Evolutionary conservation across 2,113 vertebrate genomes (phyloP).

Genomic region (Rhodinocichla rosea): DNA sequence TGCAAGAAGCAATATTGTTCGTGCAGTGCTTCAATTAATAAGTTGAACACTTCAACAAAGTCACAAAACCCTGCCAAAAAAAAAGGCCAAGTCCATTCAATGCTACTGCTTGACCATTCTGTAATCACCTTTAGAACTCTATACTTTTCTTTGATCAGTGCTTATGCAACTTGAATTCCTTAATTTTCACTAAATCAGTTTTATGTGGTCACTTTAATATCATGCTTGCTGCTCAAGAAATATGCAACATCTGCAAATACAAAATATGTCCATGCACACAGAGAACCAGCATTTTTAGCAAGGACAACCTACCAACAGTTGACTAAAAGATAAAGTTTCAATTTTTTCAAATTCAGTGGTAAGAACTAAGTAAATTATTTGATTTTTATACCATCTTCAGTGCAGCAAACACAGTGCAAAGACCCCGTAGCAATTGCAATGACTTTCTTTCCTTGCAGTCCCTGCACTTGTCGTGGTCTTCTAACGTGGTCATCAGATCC

Average conservation of each 20-base stretch:
- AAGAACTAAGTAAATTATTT: neutral
- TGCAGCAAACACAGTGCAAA: slow-evolving; percentile 98
- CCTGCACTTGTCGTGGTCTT: slow-evolving; percentile 94
- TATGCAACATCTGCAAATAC: neutral
- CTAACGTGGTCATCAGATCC: slow-evolving; percentile 97
- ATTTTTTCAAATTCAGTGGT: neutral
- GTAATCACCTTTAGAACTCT: neutral
- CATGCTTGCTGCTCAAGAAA: neutral
- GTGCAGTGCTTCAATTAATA: neutral
- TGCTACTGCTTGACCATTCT: neutral
- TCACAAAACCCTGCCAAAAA: neutral
- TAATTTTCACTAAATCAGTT: neutral
- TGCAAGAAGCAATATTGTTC: neutral
- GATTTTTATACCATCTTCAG: slow-evolving; percentile 87
- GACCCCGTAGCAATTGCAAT: slow-evolving; percentile 96
- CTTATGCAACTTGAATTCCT: neutral
- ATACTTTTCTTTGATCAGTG: neutral
- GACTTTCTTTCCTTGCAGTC: slow-evolving; percentile 96
- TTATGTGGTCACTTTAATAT: neutral
- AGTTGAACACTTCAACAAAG: neutral
- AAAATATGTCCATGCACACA: neutral
- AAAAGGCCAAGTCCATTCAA: neutral
- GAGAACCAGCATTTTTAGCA: neutral
- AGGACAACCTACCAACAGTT: neutral
- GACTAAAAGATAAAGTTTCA: neutral